Evolutionary conservation across 2,797 vertebrate species (phyloP).

Genomic region (Merluccius polli): DNA sequence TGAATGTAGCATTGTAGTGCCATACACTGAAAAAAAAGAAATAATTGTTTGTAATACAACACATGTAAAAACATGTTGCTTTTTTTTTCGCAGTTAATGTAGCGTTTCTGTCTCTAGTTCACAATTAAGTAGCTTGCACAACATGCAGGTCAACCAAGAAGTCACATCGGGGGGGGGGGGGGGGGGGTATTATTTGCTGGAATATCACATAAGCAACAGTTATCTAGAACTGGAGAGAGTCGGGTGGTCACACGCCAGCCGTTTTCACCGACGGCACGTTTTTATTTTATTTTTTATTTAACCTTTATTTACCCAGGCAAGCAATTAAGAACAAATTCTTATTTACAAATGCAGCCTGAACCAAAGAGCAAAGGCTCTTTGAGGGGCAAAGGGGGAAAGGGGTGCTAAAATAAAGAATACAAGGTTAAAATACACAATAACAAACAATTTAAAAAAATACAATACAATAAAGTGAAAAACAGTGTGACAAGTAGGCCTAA

Average conservation of each 20-base stretch:
- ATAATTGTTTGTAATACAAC: conserved; percentile 12
- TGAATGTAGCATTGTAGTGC: conserved; percentile 79
- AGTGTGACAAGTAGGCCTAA: too few species aligned
- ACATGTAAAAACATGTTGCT: not conserved
- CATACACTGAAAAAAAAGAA: conserved; percentile 62
- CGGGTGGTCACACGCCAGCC: not conserved
- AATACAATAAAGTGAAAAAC: too few species aligned
- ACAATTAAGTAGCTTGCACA: conserved; percentile 13
- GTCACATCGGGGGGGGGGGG: not conserved
- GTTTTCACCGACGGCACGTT: not conserved
- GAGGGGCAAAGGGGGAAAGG: too few species aligned
- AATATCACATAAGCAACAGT: not conserved
- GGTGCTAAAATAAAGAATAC: too few species aligned
- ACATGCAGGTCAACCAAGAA: conserved; percentile 2
- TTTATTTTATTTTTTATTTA: too few species aligned
- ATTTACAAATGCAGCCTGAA: too few species aligned
- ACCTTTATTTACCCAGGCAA: too few species aligned
- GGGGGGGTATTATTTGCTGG: not conserved
- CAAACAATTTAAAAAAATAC: too few species aligned
- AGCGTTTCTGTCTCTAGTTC: conserved; percentile 1
- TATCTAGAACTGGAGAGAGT: not conserved
- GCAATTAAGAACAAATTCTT: too few species aligned
- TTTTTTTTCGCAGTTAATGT: not conserved
- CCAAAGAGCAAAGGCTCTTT: too few species aligned
- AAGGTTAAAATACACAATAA: too few species aligned